phyloP scores from a whole-genome alignment of 2,113 vertebrate species.

The Thunnus maccoyii region DNA sequence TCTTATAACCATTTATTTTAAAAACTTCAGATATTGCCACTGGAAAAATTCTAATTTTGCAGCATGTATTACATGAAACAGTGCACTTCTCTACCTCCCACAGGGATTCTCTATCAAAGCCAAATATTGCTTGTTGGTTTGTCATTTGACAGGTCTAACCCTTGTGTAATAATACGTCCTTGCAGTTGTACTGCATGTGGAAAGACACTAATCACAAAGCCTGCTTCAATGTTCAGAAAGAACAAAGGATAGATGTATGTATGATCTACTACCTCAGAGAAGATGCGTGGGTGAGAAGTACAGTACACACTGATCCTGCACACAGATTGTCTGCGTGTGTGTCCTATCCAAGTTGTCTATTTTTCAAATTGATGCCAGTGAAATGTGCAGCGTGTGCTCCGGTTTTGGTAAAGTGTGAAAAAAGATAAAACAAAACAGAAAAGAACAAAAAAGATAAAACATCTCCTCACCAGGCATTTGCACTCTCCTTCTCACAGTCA shows the following conservation, averaged over 20 bases:
- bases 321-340: conserved; percentile 44
- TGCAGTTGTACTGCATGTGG: background rate
- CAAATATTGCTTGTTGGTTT: conserved; percentile 27
- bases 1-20: background rate
- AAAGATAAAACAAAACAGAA: conserved; percentile 18
- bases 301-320: conserved; percentile 25
- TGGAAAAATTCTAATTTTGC: conserved; percentile 2
- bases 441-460: conserved; percentile 5
- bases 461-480: conserved; percentile 88
- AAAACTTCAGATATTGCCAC: background rate
- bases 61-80: conserved; percentile 16
- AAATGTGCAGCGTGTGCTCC: conserved; percentile 46
- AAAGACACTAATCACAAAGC: conserved; percentile 29
- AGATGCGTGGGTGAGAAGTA: conserved; percentile 25
- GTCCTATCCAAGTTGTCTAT: conserved; percentile 30
- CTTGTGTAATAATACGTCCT: conserved; percentile 7
- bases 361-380: conserved; percentile 30
- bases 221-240: background rate
- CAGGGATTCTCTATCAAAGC: conserved; percentile 20
- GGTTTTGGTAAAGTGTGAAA: conserved; percentile 32
- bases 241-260: conserved; percentile 39
- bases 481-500: conserved; percentile 97
- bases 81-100: conserved; percentile 6
- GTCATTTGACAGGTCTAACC: conserved; percentile 26
- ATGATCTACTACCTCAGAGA: conserved; percentile 27